Evolutionary conservation across 2,888 invertebrate species (phyloP).

Genomic region (Volucella bombylans): DNA sequence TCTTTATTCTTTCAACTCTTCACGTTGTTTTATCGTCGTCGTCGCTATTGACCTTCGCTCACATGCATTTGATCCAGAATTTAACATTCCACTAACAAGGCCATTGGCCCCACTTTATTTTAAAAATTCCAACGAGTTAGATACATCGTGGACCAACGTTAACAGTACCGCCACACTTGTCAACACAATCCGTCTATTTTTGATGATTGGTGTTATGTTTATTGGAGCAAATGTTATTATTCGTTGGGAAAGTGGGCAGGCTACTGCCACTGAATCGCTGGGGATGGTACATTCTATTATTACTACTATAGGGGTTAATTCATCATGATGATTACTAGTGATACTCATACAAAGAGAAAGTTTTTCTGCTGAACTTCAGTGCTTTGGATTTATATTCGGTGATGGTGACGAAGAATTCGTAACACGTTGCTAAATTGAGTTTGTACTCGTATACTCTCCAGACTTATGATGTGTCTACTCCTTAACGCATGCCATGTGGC

Average conservation of each 20-base stretch:
- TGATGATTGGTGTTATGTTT: too few species aligned
- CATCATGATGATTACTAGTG: conserved; percentile 73
- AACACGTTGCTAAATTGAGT: too few species aligned
- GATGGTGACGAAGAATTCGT: conserved; percentile 73
- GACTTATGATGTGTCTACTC: too few species aligned
- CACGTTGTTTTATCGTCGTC: too few species aligned
- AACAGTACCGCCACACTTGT: conserved; percentile 60
- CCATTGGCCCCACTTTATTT: conserved; percentile 61
- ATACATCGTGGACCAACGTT: conserved; percentile 38
- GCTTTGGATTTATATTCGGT: conserved; percentile 61
- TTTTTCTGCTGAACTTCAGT: conserved; percentile 71
- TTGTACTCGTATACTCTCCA: too few species aligned
- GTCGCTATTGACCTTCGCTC: too few species aligned
- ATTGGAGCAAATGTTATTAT: too few species aligned
- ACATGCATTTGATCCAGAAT: too few species aligned
- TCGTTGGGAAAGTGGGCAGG: too few species aligned
- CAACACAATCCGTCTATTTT: conserved; percentile 51
- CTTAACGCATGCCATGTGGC: too few species aligned
- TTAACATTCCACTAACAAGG: background rate
- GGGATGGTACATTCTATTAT: conserved; percentile 65
- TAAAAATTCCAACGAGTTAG: conserved; percentile 61
- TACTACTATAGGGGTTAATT: conserved; percentile 72
- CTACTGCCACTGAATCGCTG: conserved; percentile 14
- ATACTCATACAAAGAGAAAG: conserved; percentile 53
- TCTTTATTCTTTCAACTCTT: too few species aligned